Evolutionary conservation across 2,888 invertebrate species (phyloP).

Genomic region (Sphaerophoria rueppellii): DNA sequence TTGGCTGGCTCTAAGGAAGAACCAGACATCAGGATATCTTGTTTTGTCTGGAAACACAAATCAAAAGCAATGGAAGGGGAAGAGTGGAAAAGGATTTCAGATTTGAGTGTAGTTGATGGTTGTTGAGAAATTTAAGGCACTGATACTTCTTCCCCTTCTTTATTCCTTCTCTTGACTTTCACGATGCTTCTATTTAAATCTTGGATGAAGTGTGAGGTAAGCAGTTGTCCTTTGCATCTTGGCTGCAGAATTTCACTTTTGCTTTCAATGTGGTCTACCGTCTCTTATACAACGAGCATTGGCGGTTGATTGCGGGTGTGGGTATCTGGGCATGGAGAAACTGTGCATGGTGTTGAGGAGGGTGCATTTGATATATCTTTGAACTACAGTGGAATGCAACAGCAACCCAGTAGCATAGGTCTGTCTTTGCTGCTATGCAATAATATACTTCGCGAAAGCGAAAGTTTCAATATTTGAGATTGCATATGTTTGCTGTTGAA

Average conservation of each 20-base stretch:
- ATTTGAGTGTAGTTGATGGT: conserved; percentile 65
- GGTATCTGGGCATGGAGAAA: conserved; percentile 18
- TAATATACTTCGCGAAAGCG: conserved; percentile 65
- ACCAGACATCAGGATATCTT: conserved; percentile 71
- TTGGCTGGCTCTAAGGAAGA: conserved; percentile 70
- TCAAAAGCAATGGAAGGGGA: conserved; percentile 43
- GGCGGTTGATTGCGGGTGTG: conserved; percentile 26
- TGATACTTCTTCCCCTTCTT: not conserved
- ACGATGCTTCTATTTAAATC: conserved; percentile 71
- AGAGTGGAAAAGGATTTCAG: conserved; percentile 51
- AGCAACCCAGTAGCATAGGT: conserved; percentile 16
- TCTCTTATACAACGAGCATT: conserved; percentile 51
- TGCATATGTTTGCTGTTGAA: conserved; percentile 64
- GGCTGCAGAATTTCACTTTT: conserved; percentile 66
- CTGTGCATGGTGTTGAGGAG: conserved; percentile 23
- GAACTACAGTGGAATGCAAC: conserved; percentile 64
- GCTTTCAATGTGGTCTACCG: conserved; percentile 71
- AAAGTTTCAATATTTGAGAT: conserved; percentile 62
- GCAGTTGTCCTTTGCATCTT: conserved; percentile 71
- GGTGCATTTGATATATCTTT: conserved; percentile 49
- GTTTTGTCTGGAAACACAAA: conserved; percentile 73
- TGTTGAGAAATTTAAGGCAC: conserved; percentile 68
- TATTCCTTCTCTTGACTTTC: not conserved
- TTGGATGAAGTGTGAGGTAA: conserved; percentile 63
- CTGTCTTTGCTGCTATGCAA: conserved; percentile 4